Evolutionary conservation across 2,113 vertebrate species (phyloP), one percentile per base, ranked within the genome.

Genomic region (Piaya cayana): DNA sequence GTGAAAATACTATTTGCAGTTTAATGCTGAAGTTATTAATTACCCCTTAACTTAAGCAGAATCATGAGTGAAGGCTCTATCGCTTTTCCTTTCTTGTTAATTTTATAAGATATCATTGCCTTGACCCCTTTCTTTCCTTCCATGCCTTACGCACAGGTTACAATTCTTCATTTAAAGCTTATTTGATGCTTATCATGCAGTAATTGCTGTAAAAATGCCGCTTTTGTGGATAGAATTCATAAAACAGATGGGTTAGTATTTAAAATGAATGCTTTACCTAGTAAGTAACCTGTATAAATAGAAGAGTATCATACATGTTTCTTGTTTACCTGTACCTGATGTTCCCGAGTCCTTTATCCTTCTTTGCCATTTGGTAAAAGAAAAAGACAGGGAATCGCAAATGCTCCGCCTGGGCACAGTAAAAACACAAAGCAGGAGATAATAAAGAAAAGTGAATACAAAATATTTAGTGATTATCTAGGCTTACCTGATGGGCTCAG

Each of bases 401-500:
- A 56, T 64, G 37, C 60, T 86, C 23, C 95, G 32, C 72, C 58
- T 88, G 34, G 52, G 55, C 62, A 50, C 37, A 55, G 60, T 74
- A 36, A 93, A 92, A 92, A 50, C 80, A 62, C 27, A 42, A 84
- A 88, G 15, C 43, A 81, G 36, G 43, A 96, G 89, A 81, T 93
- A 70, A 74, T 63, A 59, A 84, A 84, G 47, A 52, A 94, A 95
- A 90, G 77, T 64, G 94, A 91, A 94, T 96, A 80, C 13, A 75
- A 75, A 95, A 90, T 78, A 34, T 93, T 94, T 86, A 23, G 68
- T 86, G 78, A 90, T 96, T 95, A 94, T 95, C 92, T 94, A 11
- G 2, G 37, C 30, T 97, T 96, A 92, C 77, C 83, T 95, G 93
- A 72, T 89, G 69, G 93, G 30, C 68, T 78, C 60, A 85, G 58